Conservation (phyloP, 2,797 vertebrate species). For the Pseudomugil gertrudae region DNA sequence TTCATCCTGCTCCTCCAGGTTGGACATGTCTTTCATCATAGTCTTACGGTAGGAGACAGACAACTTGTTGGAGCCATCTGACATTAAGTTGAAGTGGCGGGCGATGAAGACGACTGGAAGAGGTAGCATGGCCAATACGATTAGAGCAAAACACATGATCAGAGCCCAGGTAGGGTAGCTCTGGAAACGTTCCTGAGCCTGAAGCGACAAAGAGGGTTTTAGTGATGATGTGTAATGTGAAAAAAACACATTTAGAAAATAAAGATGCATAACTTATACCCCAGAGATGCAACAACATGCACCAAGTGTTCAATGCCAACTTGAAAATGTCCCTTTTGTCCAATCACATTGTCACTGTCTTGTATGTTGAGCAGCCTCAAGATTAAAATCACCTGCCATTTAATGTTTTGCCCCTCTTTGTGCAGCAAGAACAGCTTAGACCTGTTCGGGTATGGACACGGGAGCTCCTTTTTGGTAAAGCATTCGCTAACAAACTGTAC, state of each 20-base stretch:
- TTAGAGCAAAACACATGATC: conserved; percentile 88
- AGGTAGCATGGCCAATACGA: conserved; percentile 88
- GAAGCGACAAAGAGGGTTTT: conserved; percentile 10
- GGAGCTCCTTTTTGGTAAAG: not conserved
- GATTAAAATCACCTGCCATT: too few species aligned
- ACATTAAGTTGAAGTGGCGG: conserved; percentile 89
- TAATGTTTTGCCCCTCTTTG: too few species aligned
- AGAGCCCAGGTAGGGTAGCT: conserved; percentile 93
- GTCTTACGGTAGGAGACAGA: conserved; percentile 94
- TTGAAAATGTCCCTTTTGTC: too few species aligned
- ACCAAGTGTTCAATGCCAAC: not conserved
- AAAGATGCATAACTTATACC: not conserved
- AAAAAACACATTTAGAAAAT: not conserved
- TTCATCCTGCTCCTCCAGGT: conserved; percentile 92
- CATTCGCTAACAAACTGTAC: too few species aligned
- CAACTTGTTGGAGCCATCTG: conserved; percentile 92
- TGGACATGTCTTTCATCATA: conserved; percentile 98
- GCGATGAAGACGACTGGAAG: conserved; percentile 90
- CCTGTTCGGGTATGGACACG: too few species aligned
- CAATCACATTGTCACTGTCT: not conserved
- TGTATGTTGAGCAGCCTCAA: too few species aligned
- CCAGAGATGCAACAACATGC: not conserved
- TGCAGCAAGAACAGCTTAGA: too few species aligned
- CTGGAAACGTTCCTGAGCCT: conserved; percentile 91
- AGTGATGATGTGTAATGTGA: not conserved